phyloP scores from a whole-genome alignment of 2,797 vertebrate species.

The Synanceia verrucosa region DNA sequence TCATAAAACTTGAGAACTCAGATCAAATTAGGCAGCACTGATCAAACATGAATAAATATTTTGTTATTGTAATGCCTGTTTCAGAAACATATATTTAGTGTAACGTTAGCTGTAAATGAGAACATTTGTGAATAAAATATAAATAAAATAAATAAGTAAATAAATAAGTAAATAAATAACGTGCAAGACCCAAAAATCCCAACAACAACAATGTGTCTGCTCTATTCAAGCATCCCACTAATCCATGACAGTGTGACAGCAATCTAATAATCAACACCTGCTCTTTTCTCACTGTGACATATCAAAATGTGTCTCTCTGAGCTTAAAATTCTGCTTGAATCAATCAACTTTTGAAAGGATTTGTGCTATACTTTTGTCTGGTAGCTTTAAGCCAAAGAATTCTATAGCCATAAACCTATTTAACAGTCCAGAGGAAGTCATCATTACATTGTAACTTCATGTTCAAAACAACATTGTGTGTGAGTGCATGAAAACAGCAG shows the following conservation, averaged over 20 bases:
- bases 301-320: neutral
- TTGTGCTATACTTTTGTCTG: neutral
- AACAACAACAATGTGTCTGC: neutral
- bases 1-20: no score
- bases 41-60: no score
- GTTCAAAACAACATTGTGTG: neutral
- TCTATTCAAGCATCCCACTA: neutral
- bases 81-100: no score
- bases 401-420: neutral
- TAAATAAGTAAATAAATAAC: no score
- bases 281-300: neutral
- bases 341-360: neutral
- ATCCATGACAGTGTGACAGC: neutral
- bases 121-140: no score
- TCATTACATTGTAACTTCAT: no score
- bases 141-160: no score
- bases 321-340: neutral
- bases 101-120: no score
- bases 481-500: neutral
- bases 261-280: neutral
- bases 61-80: no score
- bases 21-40: no score
- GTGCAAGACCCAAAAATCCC: no score
- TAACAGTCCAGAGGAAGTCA: neutral
- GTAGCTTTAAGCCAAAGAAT: neutral